Percentiles rank a stretch among this genome's conserved stretches.
These are phyloP conservation scores for Clarias pachynema DNA, from an alignment of 2,797 vertebrate genomes.

Conservation along the genomic window DNA sequence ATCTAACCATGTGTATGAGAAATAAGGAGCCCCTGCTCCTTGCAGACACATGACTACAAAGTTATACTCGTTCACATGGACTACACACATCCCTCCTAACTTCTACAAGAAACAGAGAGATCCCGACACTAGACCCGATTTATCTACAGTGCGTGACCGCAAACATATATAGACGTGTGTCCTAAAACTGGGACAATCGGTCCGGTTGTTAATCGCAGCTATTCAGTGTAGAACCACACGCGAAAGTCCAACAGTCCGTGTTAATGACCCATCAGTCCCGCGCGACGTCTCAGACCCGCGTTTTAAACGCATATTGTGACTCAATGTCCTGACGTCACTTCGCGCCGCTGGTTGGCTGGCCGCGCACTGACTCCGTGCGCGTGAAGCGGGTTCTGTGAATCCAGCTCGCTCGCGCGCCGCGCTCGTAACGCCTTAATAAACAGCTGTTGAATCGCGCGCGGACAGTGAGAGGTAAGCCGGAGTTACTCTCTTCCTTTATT, in stretches of 20 bases:
- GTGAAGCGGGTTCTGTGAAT: slow-evolving; percentile 92
- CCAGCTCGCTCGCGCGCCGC: slow-evolving; percentile 56
- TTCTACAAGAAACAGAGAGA: neutral
- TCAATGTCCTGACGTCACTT: slow-evolving; percentile 79
- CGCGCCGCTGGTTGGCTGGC: slow-evolving; percentile 84
- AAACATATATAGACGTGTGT: neutral
- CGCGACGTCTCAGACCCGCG: slow-evolving; percentile 17
- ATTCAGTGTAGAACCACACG: neutral
- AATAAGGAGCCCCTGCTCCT: neutral
- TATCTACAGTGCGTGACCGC: neutral
- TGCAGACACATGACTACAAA: neutral
- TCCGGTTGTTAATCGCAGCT: neutral
- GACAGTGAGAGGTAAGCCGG: slow-evolving; percentile 65
- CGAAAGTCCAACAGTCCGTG: too few species aligned
- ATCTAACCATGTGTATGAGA: neutral
- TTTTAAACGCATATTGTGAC: slow-evolving; percentile 66
- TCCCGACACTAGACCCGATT: neutral
- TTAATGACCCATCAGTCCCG: neutral
- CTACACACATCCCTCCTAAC: neutral
- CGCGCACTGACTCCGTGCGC: slow-evolving; percentile 80
- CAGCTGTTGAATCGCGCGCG: slow-evolving; percentile 65
- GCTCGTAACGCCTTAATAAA: slow-evolving; percentile 64
- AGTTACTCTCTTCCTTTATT: neutral
- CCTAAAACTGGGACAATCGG: neutral
- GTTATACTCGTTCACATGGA: neutral